Base-by-base conservation (phyloP, 1,140 invertebrate species). In the Penaeus japonicus region DNA sequence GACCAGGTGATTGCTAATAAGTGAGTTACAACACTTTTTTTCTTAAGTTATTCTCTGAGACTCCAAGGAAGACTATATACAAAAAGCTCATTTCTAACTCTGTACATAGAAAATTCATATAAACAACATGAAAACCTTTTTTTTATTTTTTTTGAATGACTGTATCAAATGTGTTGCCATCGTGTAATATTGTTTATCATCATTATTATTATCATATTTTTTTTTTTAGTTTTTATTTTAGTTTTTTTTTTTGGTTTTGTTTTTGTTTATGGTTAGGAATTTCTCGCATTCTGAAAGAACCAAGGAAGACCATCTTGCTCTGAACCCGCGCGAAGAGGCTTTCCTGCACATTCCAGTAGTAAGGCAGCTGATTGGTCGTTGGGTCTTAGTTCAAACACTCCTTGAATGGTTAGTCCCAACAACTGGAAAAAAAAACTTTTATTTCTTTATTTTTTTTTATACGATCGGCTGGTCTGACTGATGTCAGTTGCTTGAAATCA, bases 21-120 rank as follows among this genome's bases (percentile, higher is more conserved):
- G 32, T 53, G 77, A 79, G 47, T 47, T n/a, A 79, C 17, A 53
- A 79, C 39, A 79, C 35, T 47, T 47, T n/a, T n/a, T 65, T 70
- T 84, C 82, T 39, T 80, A 80, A 86, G 75, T 86, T 79, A 86
- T 86, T 80, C 75, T 86, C 84, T 86, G 84, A 86, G 84, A 86
- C 84, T 86, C 84, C 77, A 78, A 86, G 84, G 84, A 86, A 86
- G 84, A 86, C 84, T 84, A 84, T 79, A 79, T 78, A 62, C 75
- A 86, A 86, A 86, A 86, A 86, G 84, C 84, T 86, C 84, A 57
- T 47, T 57, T 86, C 70, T 78, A 78, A 35, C 32, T 79, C 77
- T 86, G 84, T 86, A 86, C 77, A 86, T 86, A 86, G 75, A 86
- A 86, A 86, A 86, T 86, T 86, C 84, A 62, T 86, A 86, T 79